phyloP scores from a whole-genome alignment of 30 jellyfish, hydroid and myxozoan genomes.

The Hydractinia symbiolongicarpus region DNA sequence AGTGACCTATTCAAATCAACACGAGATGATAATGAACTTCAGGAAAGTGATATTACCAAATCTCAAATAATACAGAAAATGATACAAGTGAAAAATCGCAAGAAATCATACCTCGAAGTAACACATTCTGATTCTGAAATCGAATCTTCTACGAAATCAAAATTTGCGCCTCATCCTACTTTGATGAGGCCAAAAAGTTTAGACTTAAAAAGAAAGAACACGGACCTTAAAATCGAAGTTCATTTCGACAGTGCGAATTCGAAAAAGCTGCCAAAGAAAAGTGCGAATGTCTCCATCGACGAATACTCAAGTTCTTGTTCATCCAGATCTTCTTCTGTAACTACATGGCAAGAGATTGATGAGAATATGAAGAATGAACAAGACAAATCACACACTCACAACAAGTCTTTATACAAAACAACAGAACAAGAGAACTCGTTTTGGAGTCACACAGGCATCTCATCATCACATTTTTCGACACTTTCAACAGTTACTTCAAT shows the following conservation, averaged over 20 bases:
- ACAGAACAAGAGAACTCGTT: too few relatives aligned
- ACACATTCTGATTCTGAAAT: not conserved
- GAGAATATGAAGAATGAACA: too few relatives aligned
- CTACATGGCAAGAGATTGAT: constrained; percentile 10
- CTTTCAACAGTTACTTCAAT: too few relatives aligned
- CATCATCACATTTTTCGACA: too few relatives aligned
- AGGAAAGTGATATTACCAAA: too few relatives aligned
- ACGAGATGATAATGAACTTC: not conserved
- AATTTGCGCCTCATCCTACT: not conserved
- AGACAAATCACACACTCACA: too few relatives aligned
- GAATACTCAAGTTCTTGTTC: constrained; percentile 1
- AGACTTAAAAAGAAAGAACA: constrained; percentile 8
- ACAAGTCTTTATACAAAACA: too few relatives aligned
- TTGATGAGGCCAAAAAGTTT: constrained; percentile 14
- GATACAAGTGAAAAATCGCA: too few relatives aligned
- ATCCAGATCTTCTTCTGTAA: not conserved
- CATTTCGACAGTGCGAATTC: not conserved
- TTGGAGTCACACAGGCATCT: too few relatives aligned
- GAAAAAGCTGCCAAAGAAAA: not conserved
- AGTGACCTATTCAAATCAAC: not conserved
- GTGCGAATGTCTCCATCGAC: not conserved
- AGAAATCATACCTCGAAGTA: too few relatives aligned
- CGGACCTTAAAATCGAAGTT: constrained; percentile 10
- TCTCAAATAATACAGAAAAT: too few relatives aligned
- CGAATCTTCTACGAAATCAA: not conserved